Evolutionary conservation across 2,113 vertebrate species (phyloP).

Genomic region (Irena cyanogastra): DNA sequence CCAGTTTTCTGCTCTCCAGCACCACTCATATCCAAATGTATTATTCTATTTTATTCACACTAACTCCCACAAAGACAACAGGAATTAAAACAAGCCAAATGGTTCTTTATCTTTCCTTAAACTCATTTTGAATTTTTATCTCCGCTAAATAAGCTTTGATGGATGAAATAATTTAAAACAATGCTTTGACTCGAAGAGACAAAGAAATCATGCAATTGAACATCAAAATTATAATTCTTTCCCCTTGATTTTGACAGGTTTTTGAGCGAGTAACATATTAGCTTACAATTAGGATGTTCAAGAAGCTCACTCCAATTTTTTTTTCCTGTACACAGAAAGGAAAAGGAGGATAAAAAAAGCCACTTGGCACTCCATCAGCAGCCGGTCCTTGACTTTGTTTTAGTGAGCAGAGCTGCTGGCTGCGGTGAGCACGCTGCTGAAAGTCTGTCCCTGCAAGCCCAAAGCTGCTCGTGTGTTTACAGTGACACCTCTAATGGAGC

Average conservation of each 20-base stretch:
- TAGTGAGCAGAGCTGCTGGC: not conserved
- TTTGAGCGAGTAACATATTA: not conserved
- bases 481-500: not conserved
- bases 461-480: not conserved
- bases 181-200: not conserved
- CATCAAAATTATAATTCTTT: not conserved
- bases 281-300: not conserved
- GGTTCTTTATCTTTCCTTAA: not conserved
- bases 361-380: not conserved
- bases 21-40: not conserved
- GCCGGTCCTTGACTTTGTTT: not conserved
- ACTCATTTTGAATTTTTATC: not conserved
- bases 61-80: not conserved
- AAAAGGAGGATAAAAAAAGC: not conserved
- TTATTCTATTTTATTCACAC: not conserved
- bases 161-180: not conserved
- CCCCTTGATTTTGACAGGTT: conserved; percentile 2
- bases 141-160: not conserved
- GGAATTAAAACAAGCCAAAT: not conserved
- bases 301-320: not conserved
- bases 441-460: not conserved
- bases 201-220: not conserved
- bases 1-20: not conserved
- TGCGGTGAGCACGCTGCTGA: not conserved
- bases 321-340: not conserved